These are phyloP conservation scores for Molossus molossus DNA, from an alignment of 2,797 vertebrate species.

Conservation along the genomic window DNA sequence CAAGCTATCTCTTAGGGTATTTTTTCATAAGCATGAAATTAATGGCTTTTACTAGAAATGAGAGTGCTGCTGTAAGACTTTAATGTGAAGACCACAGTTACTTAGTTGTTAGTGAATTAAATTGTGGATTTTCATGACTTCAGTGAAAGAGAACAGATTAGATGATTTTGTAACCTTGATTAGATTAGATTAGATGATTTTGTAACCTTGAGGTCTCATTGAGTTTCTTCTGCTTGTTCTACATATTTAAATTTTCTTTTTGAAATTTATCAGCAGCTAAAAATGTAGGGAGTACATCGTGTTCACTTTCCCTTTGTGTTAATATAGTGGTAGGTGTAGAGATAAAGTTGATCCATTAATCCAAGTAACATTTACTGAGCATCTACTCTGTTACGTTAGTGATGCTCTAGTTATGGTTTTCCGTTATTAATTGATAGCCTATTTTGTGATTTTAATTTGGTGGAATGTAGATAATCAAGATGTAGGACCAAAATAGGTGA, in stretches of 20 bases:
- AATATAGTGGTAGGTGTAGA: background rate
- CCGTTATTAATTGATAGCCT: background rate
- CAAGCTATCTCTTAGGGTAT: conserved; percentile 83
- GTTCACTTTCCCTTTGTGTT: background rate
- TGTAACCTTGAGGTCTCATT: conserved; percentile 14
- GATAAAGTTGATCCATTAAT: background rate
- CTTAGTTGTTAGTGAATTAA: conserved; percentile 72
- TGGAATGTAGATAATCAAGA: conserved; percentile 42
- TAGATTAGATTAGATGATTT: background rate
- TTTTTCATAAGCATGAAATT: conserved; percentile 84
- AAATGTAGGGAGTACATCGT: background rate
- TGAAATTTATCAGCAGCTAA: conserved; percentile 20
- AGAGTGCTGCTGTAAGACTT: conserved; percentile 77
- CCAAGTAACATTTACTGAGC: conserved; percentile 4
- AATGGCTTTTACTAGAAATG: conserved; percentile 80
- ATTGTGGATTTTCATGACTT: conserved; percentile 56
- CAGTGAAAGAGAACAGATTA: conserved; percentile 37
- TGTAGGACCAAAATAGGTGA: background rate
- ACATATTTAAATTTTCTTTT: conserved; percentile 36
- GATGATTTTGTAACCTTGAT: background rate
- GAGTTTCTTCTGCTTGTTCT: conserved; percentile 52
- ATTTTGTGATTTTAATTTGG: conserved; percentile 60
- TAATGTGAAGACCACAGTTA: conserved; percentile 74
- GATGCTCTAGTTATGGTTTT: background rate
- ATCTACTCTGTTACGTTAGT: background rate